Conservation (phyloP, 2,113 vertebrate species). For the Microtus oregoni region DNA sequence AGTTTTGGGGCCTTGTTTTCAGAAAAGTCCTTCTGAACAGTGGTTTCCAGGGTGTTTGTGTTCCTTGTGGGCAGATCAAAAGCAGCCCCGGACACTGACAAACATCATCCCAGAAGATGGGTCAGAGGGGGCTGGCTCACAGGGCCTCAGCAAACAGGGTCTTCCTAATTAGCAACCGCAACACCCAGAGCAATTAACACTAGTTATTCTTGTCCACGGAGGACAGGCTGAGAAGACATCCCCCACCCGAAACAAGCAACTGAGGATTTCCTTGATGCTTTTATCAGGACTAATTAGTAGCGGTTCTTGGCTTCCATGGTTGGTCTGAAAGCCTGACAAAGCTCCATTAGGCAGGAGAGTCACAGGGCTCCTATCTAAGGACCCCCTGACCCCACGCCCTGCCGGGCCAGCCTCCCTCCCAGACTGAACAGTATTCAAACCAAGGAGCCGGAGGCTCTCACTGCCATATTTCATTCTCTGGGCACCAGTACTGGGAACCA, state of each 20-base stretch:
- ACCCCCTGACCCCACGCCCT: not conserved
- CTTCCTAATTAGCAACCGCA: not conserved
- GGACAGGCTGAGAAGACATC: slow-evolving; percentile 58
- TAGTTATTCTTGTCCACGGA: not conserved
- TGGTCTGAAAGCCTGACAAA: not conserved
- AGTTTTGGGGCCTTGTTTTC: not conserved
- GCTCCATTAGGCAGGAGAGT: not conserved
- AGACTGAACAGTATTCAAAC: not conserved
- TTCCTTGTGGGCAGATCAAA: not conserved
- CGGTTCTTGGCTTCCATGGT: not conserved
- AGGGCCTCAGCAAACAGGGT: no score
- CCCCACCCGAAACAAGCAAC: slow-evolving; percentile 47
- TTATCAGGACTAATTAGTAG: slow-evolving; percentile 71
- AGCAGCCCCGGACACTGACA: not conserved
- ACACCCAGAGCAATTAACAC: not conserved
- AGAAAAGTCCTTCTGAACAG: not conserved
- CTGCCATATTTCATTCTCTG: not conserved
- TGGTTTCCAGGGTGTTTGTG: not conserved
- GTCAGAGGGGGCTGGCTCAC: not conserved
- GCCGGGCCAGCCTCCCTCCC: not conserved
- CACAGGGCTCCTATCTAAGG: not conserved
- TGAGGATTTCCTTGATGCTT: slow-evolving; percentile 50
- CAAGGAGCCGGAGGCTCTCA: accelerated
- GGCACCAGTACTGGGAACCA: not conserved
- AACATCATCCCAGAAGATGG: not conserved